phyloP scores from a whole-genome alignment of 64 coral and sea anemone species.

The Anthopleura sola region DNA sequence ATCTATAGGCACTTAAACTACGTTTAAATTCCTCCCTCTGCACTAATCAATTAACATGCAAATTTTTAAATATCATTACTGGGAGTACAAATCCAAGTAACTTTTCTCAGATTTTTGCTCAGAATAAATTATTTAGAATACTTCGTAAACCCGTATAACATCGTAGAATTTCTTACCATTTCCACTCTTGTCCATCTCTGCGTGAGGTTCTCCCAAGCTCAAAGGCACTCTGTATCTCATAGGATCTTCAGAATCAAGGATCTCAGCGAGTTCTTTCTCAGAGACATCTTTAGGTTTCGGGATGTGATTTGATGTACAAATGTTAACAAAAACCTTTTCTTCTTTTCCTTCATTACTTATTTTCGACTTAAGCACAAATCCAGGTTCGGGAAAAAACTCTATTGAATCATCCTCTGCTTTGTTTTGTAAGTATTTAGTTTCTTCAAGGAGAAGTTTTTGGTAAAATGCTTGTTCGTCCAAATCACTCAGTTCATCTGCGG shows the following conservation, averaged over 20 bases:
- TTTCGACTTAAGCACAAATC: slow-evolving; percentile 87
- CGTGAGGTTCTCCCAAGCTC: slow-evolving; percentile 89
- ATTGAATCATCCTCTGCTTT: slow-evolving; percentile 8
- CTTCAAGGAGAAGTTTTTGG: slow-evolving; percentile 58
- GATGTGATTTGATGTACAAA: slow-evolving; percentile 78
- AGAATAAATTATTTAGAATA: too few species aligned
- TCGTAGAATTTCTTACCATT: slow-evolving; percentile 41
- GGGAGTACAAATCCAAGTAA: too few species aligned
- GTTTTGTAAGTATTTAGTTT: slow-evolving; percentile 48
- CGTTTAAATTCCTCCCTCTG: too few species aligned
- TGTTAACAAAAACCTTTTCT: slow-evolving; percentile 90
- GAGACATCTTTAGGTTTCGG: slow-evolving; percentile 68
- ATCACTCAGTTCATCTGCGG: slow-evolving; percentile 10
- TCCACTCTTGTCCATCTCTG: slow-evolving; percentile 86
- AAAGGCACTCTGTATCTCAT: slow-evolving; percentile 82
- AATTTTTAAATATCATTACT: too few species aligned
- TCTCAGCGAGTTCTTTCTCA: slow-evolving; percentile 59
- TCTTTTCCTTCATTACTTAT: slow-evolving; percentile 43
- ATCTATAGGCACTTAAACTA: too few species aligned
- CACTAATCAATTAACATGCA: too few species aligned
- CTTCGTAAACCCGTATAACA: too few species aligned
- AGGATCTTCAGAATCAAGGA: slow-evolving; percentile 76
- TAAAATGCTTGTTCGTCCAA: slow-evolving; percentile 86
- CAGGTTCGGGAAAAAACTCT: slow-evolving; percentile 81
- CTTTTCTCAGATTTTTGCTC: too few species aligned